Conservation (phyloP, 2,888 invertebrate genomes). For the Drosophila meridionalis region DNA sequence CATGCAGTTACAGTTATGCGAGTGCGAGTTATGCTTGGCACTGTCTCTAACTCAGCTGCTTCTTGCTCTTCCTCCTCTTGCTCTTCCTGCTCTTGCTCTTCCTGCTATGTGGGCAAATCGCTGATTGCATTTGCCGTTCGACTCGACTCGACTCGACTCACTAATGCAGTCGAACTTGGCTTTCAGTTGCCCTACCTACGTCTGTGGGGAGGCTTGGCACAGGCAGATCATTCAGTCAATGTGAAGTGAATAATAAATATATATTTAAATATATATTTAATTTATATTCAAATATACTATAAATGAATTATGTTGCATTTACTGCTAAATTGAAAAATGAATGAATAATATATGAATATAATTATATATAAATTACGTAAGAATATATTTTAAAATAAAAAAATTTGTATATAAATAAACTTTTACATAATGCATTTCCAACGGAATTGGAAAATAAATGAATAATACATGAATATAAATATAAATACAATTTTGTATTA, state of each 20-base stretch:
- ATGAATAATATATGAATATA: not conserved
- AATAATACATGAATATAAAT: too few species aligned
- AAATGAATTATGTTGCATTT: too few species aligned
- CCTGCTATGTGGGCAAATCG: constrained; percentile 47
- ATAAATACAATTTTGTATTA: too few species aligned
- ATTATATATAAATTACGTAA: not conserved
- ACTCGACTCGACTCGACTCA: constrained; percentile 28
- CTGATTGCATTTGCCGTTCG: constrained; percentile 52
- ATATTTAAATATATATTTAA: too few species aligned
- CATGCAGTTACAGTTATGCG: constrained; percentile 35
- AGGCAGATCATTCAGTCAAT: not conserved
- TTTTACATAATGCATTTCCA: too few species aligned
- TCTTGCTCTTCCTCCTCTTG: not conserved
- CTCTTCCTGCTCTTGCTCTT: not conserved
- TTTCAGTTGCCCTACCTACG: constrained; percentile 13
- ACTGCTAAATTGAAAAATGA: not conserved
- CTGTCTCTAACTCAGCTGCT: not conserved
- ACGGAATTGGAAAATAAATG: not conserved
- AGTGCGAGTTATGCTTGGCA: constrained; percentile 11
- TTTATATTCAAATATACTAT: too few species aligned
- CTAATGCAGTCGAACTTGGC: constrained; percentile 31
- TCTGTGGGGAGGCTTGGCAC: not conserved
- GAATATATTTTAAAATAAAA: too few species aligned
- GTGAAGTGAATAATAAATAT: not conserved
- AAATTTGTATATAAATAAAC: too few species aligned